phyloP scores from a whole-genome alignment of 1,140 invertebrate genomes.

The Apis dorsata region DNA sequence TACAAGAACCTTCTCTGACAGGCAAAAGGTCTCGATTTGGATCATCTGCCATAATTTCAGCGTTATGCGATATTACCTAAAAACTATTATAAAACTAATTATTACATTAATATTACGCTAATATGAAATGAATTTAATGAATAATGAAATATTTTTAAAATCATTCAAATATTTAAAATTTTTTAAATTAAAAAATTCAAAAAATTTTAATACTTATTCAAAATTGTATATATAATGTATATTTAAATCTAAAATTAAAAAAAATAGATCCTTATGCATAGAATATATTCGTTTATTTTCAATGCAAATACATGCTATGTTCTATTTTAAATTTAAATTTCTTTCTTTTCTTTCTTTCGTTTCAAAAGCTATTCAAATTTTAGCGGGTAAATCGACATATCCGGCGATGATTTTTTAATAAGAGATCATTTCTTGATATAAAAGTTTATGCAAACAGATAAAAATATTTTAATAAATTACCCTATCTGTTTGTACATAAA shows the following conservation, averaged over 20 bases:
- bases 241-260: not conserved
- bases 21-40: slow-evolving; percentile 69
- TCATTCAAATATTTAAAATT: not conserved
- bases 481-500: slow-evolving; percentile 37
- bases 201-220: not conserved
- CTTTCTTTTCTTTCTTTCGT: slow-evolving; percentile 6
- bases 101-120: not conserved
- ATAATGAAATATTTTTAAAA: not conserved
- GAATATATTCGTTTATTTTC: not conserved
- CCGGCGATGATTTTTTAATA: slow-evolving; percentile 39
- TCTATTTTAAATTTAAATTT: slow-evolving; percentile 22
- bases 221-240: not conserved
- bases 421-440: not conserved
- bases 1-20: slow-evolving; percentile 68
- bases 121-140: too few relatives aligned
- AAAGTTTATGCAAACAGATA: not conserved
- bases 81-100: not conserved
- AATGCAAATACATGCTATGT: slow-evolving; percentile 16
- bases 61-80: slow-evolving; percentile 28
- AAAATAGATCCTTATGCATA: not conserved
- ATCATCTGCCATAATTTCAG: slow-evolving; percentile 69
- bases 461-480: slow-evolving; percentile 39
- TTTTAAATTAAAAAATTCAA: not conserved
- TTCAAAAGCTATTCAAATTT: slow-evolving; percentile 37
- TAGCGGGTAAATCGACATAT: slow-evolving; percentile 36